Evolutionary conservation across 2,113 vertebrate genomes (phyloP).

Genomic region (Carassius auratus): DNA sequence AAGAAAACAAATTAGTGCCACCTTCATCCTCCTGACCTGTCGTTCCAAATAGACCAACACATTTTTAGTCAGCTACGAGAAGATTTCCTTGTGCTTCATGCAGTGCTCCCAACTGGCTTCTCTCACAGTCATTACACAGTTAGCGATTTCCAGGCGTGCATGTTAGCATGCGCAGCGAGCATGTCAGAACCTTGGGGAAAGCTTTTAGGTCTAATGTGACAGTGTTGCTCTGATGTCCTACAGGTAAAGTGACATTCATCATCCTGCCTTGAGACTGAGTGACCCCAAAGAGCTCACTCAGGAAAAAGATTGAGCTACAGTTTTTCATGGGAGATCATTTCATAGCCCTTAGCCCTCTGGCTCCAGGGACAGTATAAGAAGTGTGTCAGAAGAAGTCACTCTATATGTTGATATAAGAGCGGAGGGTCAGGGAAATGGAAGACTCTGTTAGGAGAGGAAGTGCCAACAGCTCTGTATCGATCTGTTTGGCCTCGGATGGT

Average conservation of each 20-base stretch:
- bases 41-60: conserved; percentile 11
- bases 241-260: conserved; percentile 19
- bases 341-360: neutral
- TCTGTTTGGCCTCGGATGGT: conserved; percentile 12
- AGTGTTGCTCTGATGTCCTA: conserved; percentile 8
- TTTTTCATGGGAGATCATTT: conserved; percentile 32
- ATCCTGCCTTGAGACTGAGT: neutral
- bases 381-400: conserved; percentile 21
- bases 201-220: conserved; percentile 25
- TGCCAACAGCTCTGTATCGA: conserved; percentile 22
- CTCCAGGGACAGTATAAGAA: conserved; percentile 19
- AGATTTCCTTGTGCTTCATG: conserved; percentile 37
- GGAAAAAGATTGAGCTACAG: conserved; percentile 13
- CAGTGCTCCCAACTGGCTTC: conserved; percentile 36
- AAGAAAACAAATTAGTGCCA: conserved; percentile 70
- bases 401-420: conserved; percentile 44
- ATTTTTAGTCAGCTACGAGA: conserved; percentile 16
- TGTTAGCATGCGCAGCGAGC: conserved; percentile 26
- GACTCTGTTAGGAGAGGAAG: conserved; percentile 28
- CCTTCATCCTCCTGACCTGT: conserved; percentile 48
- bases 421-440: conserved; percentile 16
- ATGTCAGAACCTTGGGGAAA: conserved; percentile 2
- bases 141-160: conserved; percentile 19
- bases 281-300: conserved; percentile 8
- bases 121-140: conserved; percentile 34